Base-by-base conservation (phyloP, 2,888 invertebrate genomes). In the Agriopis aurantiaria region DNA sequence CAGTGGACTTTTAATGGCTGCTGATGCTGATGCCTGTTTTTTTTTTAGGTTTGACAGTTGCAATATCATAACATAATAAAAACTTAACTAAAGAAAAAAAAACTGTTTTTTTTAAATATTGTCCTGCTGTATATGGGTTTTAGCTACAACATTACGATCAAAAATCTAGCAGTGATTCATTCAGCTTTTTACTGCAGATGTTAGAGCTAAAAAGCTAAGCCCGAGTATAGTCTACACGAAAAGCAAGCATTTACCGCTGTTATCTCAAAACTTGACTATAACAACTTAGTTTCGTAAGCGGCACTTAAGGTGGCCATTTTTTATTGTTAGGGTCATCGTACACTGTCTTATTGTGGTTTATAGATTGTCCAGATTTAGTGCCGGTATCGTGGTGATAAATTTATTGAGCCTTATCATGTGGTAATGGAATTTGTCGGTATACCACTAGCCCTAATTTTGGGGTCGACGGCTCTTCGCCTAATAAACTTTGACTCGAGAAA, bases 241-340 rank as follows among this genome's bases (percentile, higher is more conserved):
- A 12, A 40, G 12, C 8, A 55, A 55, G 1, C 17, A 57, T 57
- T 57, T 57, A 23, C 46, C 64, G 66, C 72, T 72, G n/a, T 0
- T 60, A 68, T 78, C 79, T 81, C 71, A 49, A 10, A 41, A 67
- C 66, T 53, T 33, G 48, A 2, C 49, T 64, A 17, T 40, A 57
- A 69, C 65, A 61, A 62, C 62, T 74, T 71, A 77, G 81, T 91
- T 91, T 91, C 90, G 90, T 91, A 90, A 92, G 80, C 81, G 78
- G 76, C 80, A 84, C 85, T 87, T 87, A 82, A 57, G 85, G 88
- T 88, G 87, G 85, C 85, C 85, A 90, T 91, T 91, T 92, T 67
- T 92, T 92, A 91, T 91, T 88, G 87, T 91, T 82, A 86, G 86
- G 90, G 88, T 89, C 88, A 90, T 90, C 87, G 85, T 79, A 86